phyloP scores from a whole-genome alignment of 2,888 invertebrate genomes.

The Thymelicus sylvestris region DNA sequence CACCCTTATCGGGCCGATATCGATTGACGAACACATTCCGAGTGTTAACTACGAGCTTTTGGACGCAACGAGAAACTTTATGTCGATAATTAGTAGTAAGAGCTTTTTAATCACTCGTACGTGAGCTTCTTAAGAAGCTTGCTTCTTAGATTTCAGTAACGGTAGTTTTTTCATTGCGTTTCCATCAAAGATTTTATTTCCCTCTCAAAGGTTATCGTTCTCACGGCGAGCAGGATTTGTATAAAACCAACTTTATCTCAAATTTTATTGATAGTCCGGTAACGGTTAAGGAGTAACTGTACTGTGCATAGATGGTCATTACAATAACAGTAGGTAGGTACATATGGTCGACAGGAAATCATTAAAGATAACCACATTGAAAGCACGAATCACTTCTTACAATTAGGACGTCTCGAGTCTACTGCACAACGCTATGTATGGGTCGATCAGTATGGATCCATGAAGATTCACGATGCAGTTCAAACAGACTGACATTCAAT shows the following conservation, averaged over 20 bases:
- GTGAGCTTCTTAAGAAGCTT: slow-evolving; percentile 34
- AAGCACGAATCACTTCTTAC: too few species aligned
- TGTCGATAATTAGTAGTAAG: slow-evolving; percentile 21
- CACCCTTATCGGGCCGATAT: slow-evolving; percentile 24
- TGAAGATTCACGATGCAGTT: too few species aligned
- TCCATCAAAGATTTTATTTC: slow-evolving; percentile 15
- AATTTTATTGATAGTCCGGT: background rate
- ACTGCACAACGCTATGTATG: too few species aligned
- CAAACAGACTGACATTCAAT: too few species aligned
- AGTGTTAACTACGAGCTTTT: slow-evolving; percentile 28
- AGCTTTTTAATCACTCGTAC: slow-evolving; percentile 27
- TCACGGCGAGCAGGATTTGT: background rate
- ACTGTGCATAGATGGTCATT: too few species aligned
- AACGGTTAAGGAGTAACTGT: background rate
- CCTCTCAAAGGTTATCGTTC: background rate
- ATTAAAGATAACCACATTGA: too few species aligned
- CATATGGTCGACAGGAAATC: too few species aligned
- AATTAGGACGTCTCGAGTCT: too few species aligned
- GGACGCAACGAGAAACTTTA: slow-evolving; percentile 25
- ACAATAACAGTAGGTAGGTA: too few species aligned
- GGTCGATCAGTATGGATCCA: too few species aligned
- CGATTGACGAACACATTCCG: slow-evolving; percentile 22
- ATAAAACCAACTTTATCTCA: background rate
- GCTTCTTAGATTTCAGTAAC: slow-evolving; percentile 29
- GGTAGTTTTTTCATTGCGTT: slow-evolving; percentile 31